These are phyloP conservation scores for Heliocidaris tuberculata DNA, from an alignment of 35 echinoderm and acorn worm species.

Conservation along the genomic window DNA sequence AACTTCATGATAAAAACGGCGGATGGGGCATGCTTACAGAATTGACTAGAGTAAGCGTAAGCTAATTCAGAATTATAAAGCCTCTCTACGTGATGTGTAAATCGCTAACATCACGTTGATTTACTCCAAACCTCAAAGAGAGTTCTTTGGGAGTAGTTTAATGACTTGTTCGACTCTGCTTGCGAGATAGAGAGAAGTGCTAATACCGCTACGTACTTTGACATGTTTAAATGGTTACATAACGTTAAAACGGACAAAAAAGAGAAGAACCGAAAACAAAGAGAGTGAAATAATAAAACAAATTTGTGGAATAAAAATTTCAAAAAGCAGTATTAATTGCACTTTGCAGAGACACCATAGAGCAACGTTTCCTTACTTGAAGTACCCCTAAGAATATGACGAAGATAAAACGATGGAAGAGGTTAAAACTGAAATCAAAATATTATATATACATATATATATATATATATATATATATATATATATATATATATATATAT, in stretches of 20 bases:
- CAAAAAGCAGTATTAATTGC: no score
- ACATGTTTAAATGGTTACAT: no score
- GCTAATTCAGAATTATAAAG: conserved; percentile 3
- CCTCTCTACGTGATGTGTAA: background rate
- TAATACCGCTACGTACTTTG: background rate
- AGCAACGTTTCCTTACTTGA: no score
- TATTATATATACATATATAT: no score
- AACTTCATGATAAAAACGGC: background rate
- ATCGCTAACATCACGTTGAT: background rate
- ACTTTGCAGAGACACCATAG: no score
- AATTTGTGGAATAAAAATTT: no score
- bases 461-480: no score
- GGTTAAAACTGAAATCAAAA: no score
- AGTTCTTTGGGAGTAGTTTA: background rate
- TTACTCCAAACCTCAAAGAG: background rate
- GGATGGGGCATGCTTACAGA: background rate
- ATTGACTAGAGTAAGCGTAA: background rate
- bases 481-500: no score
- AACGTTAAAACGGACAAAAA: background rate
- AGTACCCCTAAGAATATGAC: no score
- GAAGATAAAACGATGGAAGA: no score
- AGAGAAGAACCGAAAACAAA: background rate
- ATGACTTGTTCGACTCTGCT: background rate
- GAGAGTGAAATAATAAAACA: no score
- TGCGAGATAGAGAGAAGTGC: background rate